Base-by-base conservation (phyloP, 2,888 invertebrate species). In the Ischnura elegans region DNA sequence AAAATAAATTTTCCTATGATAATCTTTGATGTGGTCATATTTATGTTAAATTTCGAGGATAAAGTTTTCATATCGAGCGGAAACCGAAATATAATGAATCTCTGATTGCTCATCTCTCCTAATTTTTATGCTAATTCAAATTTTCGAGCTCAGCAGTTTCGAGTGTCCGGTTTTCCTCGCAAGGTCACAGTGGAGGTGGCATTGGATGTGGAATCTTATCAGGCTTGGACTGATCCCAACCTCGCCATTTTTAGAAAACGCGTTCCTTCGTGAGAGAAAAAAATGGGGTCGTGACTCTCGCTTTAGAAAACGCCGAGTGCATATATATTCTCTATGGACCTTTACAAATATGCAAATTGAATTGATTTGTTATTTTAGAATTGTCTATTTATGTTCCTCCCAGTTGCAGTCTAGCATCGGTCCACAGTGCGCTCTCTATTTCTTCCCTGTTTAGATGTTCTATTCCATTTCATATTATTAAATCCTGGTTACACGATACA, bases 201-300 rank as follows among this genome's bases (percentile, higher is more conserved):
- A 61, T 61, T 61, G 61, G 61, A 61, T 25, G n/a, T 61, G 61
- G 61, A n/a, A 61, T 61, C 61, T 61, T 61, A 61, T 61, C 61
- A 61, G 61, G n/a, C 61, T 3, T n/a, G n/a, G n/a, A 19, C n/a
- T 61, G 61, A 25, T 61, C 61, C 61, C 4, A 61, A 61, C 8
- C n/a, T n/a, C 61, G n/a, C n/a, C n/a, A 8, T 61, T 61, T 25
- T 61, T 61, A 61, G 61, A 61, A 61, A 61, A 61, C 61, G 25
- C n/a, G 61, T 61, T 61, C n/a, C 61, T n/a, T 61, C 25, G n/a
- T 19, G 2, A n/a, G n/a, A 25, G n/a, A 25, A 25, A n/a, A 25
- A n/a, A 61, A 61, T 61, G 61, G 61, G 61, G n/a, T 25, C 61
- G n/a, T n/a, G 8, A 51, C n/a, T 61, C n/a, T 25, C 61, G 61